Conservation (phyloP, 2,113 vertebrate species). For the Orthonyx spaldingii region DNA sequence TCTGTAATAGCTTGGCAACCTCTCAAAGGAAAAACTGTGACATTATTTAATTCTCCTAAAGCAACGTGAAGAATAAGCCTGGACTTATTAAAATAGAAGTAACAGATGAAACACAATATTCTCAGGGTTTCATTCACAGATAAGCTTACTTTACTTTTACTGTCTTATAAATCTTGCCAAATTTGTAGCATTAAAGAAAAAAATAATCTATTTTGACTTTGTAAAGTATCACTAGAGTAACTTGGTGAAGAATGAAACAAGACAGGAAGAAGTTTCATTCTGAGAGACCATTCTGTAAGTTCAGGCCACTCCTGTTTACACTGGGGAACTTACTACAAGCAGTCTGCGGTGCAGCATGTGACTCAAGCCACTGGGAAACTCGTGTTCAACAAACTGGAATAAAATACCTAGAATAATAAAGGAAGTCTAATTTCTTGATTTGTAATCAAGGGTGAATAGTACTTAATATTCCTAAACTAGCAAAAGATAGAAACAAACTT, state of each 20-base stretch:
- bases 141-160: background rate
- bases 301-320: background rate
- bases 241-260: background rate
- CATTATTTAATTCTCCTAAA: constrained; percentile 23
- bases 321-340: background rate
- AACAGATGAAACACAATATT: background rate
- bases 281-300: background rate
- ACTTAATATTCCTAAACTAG: background rate
- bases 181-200: background rate
- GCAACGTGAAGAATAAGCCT: background rate
- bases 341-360: fast-evolving
- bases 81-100: background rate
- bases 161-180: background rate
- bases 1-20: background rate
- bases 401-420: background rate
- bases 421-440: background rate
- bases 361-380: background rate
- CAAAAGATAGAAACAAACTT: background rate
- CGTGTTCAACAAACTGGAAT: background rate
- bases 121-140: background rate
- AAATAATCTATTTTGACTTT: background rate
- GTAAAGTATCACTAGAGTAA: background rate
- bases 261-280: background rate
- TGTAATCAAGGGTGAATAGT: background rate
- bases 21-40: background rate